These are phyloP conservation scores for Melinaea menophilus DNA, from an alignment of 2,888 invertebrate species.

Conservation along the genomic window DNA sequence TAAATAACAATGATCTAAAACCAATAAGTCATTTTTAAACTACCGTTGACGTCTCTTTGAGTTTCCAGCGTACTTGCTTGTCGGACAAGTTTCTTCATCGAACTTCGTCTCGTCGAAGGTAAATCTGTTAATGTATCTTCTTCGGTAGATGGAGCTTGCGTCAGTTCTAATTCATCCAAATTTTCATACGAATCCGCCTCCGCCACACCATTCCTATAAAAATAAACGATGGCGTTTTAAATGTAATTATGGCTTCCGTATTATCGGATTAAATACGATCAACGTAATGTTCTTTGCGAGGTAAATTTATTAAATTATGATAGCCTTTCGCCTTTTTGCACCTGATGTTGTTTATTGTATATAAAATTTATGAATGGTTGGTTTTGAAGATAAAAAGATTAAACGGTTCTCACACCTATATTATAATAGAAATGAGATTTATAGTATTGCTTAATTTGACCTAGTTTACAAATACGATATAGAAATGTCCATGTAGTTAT, in stretches of 20 bases:
- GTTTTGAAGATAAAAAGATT: no score
- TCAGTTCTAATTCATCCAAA: constrained; percentile 79
- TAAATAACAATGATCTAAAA: constrained; percentile 72
- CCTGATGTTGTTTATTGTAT: no score
- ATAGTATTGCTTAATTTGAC: no score
- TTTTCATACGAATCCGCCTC: constrained; percentile 84
- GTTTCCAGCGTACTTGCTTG: constrained; percentile 91
- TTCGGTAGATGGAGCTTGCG: constrained; percentile 53
- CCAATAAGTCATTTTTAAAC: constrained; percentile 92
- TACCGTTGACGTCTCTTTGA: constrained; percentile 86
- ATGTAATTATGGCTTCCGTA: constrained; percentile 13
- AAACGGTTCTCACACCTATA: no score
- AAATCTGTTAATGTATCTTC: constrained; percentile 51
- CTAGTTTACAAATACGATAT: no score
- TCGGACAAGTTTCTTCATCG: constrained; percentile 84
- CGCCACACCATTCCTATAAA: constrained; percentile 70
- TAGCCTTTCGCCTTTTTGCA: no score
- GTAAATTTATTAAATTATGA: background rate
- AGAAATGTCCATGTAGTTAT: no score
- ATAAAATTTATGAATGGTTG: no score
- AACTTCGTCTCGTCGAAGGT: constrained; percentile 59
- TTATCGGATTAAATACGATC: constrained; percentile 11
- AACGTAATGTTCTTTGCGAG: background rate
- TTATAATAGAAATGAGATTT: no score
- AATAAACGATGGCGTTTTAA: constrained; percentile 21